Evolutionary conservation across 2,888 invertebrate genomes (phyloP).

Genomic region (Papilio elwesi): DNA sequence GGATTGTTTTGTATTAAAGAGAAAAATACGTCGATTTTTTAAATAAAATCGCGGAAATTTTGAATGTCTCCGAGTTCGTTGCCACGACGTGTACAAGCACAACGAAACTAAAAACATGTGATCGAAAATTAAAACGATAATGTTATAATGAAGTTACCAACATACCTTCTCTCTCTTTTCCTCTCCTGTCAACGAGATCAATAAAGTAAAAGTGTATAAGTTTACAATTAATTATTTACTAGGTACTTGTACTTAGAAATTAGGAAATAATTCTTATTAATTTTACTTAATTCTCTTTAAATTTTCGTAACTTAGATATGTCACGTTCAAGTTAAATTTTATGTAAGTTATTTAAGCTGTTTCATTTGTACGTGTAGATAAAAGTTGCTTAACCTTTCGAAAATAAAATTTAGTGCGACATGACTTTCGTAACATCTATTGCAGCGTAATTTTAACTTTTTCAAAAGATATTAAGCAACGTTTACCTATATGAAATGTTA

Average conservation of each 20-base stretch:
- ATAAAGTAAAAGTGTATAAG: background rate
- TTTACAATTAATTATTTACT: background rate
- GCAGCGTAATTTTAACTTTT: background rate
- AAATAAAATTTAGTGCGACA: background rate
- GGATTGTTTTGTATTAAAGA: constrained; percentile 21
- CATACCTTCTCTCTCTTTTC: constrained; percentile 1
- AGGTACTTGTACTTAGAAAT: constrained; percentile 19
- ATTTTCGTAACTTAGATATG: constrained; percentile 25
- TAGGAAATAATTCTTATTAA: constrained; percentile 14
- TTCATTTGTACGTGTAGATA: constrained; percentile 28
- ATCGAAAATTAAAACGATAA: constrained; percentile 36
- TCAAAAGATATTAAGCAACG: constrained; percentile 17
- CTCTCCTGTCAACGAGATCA: constrained; percentile 5
- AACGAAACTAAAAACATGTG: constrained; percentile 27
- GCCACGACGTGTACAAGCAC: constrained; percentile 21
- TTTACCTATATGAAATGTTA: constrained; percentile 28
- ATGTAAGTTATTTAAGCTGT: constrained; percentile 31
- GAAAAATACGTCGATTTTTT: constrained; percentile 39
- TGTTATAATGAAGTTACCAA: constrained; percentile 33
- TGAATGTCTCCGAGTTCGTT: constrained; percentile 11
- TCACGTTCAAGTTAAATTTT: constrained; percentile 27
- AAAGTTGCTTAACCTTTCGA: constrained; percentile 26
- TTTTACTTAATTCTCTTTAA: constrained; percentile 9
- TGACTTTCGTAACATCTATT: background rate
- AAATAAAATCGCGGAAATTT: constrained; percentile 37